Evolutionary conservation across 2,888 invertebrate genomes (phyloP).

Genomic region (Acheta domesticus): DNA sequence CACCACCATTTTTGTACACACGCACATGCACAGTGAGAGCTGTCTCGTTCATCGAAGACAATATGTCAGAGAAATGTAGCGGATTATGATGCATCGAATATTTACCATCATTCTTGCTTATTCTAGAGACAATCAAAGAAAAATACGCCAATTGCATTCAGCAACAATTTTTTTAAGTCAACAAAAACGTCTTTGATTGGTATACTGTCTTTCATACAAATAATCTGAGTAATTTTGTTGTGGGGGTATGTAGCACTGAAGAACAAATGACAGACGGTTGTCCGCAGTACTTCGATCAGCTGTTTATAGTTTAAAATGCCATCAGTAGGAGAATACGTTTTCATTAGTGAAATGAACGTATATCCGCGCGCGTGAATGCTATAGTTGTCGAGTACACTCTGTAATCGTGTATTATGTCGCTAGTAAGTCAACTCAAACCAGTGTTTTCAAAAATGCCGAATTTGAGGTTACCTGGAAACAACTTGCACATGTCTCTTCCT

Average conservation of each 20-base stretch:
- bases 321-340: not conserved
- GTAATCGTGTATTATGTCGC: conserved; percentile 44
- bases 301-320: conserved; percentile 18
- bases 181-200: not conserved
- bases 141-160: no score
- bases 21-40: not conserved
- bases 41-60: not conserved
- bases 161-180: no score
- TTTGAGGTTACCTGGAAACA: conserved; percentile 49
- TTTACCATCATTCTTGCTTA: no score
- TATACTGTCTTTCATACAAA: not conserved
- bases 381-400: not conserved
- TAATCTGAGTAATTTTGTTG: not conserved
- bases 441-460: conserved; percentile 55
- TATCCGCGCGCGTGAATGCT: not conserved
- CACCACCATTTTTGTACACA: conserved; percentile 9
- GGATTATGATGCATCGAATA: no score
- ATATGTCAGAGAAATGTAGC: not conserved
- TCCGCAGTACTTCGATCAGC: conserved; percentile 20
- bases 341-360: not conserved
- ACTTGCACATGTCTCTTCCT: conserved; percentile 60
- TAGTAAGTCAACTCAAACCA: conserved; percentile 56
- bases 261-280: not conserved
- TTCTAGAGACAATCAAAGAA: no score
- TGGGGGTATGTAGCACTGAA: not conserved